Base-by-base conservation (phyloP, 92 coral and sea anemone genomes). In the Porites cylindrica region DNA sequence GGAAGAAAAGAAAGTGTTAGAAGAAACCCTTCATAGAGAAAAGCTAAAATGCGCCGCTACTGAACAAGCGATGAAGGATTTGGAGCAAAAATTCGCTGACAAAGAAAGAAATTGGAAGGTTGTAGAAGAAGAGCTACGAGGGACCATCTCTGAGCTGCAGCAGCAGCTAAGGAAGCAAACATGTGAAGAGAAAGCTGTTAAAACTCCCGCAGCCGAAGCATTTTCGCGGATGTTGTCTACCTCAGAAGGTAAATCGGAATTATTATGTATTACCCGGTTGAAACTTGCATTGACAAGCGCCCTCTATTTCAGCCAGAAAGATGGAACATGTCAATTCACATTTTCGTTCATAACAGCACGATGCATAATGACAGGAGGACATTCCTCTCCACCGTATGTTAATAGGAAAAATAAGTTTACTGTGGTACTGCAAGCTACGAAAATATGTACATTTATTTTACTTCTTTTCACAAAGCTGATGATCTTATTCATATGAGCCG, bases 101-200 rank as follows among this genome's bases (percentile, higher is more conserved):
- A 76, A 51, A 76, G 66, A 76, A 76, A 38, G 81, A 62, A 65
- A 68, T 16, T 78, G 82, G 82, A n/a, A 78, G 51, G 82, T 62
- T 51, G 71, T 32, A 19, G 82, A 78, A 52, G 69, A 78, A 78
- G 24, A 78, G 53, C 82, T 78, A 65, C 43, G 60, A 38, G 82
- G 51, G 10, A 78, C 82, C 58, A 78, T 78, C 26, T 58, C 18
- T 50, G 47, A 78, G 47, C 53, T 60, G 53, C 63, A 68, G 50
- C 21, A 20, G 5, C 19, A 4, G 70, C 70, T 66, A 20, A 26
- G 21, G 8, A 66, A 66, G 21, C 24, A 66, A 18, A 32, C 70
- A 66, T n/a, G 70, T 10, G 70, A 66, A 8, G 29, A 66, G 19
- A 70, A 4, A 61, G 70, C 82, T 23, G 24, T 78, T 61, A 43